Evolutionary conservation across 2,888 invertebrate species (phyloP), one percentile per base, ranked within the genome.

Genomic region (Diarsia brunnea): DNA sequence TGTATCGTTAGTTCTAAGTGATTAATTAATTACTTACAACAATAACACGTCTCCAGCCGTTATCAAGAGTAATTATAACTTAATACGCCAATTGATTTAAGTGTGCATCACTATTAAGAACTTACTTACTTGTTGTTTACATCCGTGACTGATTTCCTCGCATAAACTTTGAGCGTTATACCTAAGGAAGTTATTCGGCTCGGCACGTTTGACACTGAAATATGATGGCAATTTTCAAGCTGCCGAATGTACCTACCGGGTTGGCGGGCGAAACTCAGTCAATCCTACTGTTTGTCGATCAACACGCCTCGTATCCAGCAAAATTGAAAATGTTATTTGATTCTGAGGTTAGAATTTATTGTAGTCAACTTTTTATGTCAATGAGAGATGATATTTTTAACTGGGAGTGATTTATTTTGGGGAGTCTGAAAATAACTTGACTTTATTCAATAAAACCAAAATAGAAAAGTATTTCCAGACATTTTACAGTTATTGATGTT

Each of bases 161-260:
- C 87, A 88, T 89, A 89, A 92, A 93, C 88, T 93, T 91, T 88
- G 90, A 91, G 91, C 92, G 91, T 92, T 89, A 90, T 88, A 91
- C 89, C 90, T 90, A 92, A 93, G 92, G 91, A 95, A 95, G 93
- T 95, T 94, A 94, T 95, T 93, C 92, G 90, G 90, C 89, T 89
- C 91, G 87, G 88, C 88, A 90, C 92, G 91, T 89, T 91, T 93
- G 94, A 93, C 94, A 93, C 89, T 94, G 94, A 95, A 95, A 95
- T 95, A 95, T 95, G 94, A 94, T 87, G 93, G 94, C 93, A 94
- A 95, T 95, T 94, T 94, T 92, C 90, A 92, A 92, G 91, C 92
- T 91, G 91, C 91, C 91, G 90, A 92, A 92, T 92, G 90, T 92
- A 92, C 88, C 88, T 89, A 87, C 78, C 82, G 74, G 78, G 77